Base-by-base conservation (phyloP, 1,140 invertebrate genomes). In the Acromyrmex echinatior region DNA sequence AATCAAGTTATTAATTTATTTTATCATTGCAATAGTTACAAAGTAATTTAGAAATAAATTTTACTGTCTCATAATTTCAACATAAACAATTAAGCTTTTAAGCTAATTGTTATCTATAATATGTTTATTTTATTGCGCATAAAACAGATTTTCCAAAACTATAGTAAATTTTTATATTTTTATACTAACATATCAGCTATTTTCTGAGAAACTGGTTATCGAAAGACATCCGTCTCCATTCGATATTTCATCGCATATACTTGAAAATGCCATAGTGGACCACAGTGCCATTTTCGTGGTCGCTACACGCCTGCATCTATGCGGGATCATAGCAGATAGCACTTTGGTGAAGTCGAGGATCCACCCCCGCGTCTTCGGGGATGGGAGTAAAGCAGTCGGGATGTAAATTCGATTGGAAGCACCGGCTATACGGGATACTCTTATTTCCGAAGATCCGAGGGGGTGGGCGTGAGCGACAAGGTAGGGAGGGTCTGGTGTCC, bases 401-500 rank as follows among this genome's bases (percentile, higher is more conserved):
- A 95, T 95, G 94, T 93, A 95, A 95, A 95, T 94, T 94, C 92
- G 94, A 95, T 94, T 95, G 80, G 80, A 84, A 56, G 56, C 84
- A 87, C 91, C 91, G 86, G 86, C 87, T 87, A 86, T 86, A 87
- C 79, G 89, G 84, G 86, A 89, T 90, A 91, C 91, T 92, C 91
- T 91, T 90, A 92, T 92, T 90, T 87, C 86, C 70, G 80, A 76
- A 84, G 80, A 28, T 85, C 65, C 25, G 35, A 70, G 28, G 51
- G 65, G 45, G n/a, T 86, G 63, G 74, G 56, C 31, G 79, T 86
- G 74, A 85, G 89, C 89, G 68, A 88, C 82, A 76, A 84, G 88
- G 79, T 86, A 76, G 80, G 76, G 84, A 74, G 86, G 68, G 73
- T 85, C 85, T 58, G 74, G 82, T 91, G 92, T 92, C 87, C 87